Percentiles rank a stretch among this genome's conserved stretches.
phyloP scores from a whole-genome alignment of 2,113 vertebrate genomes.

The Odontophorus gujanensis region DNA sequence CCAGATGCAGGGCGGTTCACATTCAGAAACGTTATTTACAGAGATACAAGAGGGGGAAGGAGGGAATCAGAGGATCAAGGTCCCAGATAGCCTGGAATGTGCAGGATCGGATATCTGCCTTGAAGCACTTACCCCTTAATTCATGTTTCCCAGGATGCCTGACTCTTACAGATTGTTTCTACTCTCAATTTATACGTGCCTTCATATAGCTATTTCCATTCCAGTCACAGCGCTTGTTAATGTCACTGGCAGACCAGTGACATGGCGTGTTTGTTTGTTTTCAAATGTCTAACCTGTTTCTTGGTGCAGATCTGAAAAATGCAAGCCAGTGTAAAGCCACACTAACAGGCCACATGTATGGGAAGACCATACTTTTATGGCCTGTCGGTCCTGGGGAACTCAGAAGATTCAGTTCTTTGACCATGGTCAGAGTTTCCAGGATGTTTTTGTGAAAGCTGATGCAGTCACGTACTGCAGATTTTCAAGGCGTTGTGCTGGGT shows the following conservation, averaged over 20 bases:
- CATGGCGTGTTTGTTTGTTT: neutral
- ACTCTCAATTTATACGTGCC: neutral
- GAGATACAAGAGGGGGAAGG: neutral
- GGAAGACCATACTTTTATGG: neutral
- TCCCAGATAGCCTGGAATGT: neutral
- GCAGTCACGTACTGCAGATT: neutral
- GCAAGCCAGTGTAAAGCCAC: neutral
- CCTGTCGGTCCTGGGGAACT: neutral
- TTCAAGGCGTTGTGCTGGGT: neutral
- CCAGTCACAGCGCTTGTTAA: neutral
- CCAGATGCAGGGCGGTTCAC: slow-evolving; percentile 10
- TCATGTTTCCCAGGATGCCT: neutral
- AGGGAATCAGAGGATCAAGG: neutral
- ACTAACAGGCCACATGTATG: neutral
- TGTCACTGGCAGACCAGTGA: neutral
- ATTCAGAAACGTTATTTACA: slow-evolving; percentile 34
- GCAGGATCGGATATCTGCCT: neutral
- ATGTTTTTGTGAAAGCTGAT: neutral
- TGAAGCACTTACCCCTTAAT: neutral
- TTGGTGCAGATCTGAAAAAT: neutral
- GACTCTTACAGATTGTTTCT: neutral
- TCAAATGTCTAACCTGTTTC: neutral
- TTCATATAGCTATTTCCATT: neutral
- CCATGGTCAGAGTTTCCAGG: neutral
- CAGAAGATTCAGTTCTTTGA: neutral